Evolutionary conservation across 2,888 invertebrate species (phyloP), one percentile per base, ranked within the genome.

Genomic region (Chesias legatella): DNA sequence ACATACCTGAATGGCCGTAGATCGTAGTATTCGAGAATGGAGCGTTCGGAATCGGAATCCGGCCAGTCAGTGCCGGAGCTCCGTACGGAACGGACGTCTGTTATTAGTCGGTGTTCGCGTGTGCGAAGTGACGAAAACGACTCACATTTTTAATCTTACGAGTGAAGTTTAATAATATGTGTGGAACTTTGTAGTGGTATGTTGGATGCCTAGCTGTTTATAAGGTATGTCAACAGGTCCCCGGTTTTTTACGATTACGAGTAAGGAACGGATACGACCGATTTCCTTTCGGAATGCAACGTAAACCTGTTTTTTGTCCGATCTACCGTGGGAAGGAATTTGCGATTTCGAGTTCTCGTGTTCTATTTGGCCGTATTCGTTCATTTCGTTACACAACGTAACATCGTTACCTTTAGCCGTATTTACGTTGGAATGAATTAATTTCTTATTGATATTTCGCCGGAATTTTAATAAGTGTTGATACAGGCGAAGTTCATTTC

Each of bases 1-100:
- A 73, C 77, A 76, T 84, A 85, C 77, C 81, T 85, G 86, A 86
- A 86, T 86, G 86, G 73, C 71, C 79, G 81, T 81, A 78, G 69
- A 63, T 68, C 69, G 84, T 85, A 83, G 79, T 80, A 82, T 78
- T 75, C 73, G 73, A 80, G 77, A 82, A 77, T 82, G 76, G 71
- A 67, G 55, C 78, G 75, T 75, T 76, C 74, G 72, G 67, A 63
- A 34, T 26, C 21, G 31, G 23, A 25, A 31, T 3, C 13, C 13
- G 42, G 50, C 43, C 55, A 67, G 64, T 64, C 75, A 80, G 84
- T 81, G 53, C 69, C 56, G 44, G 56, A 60, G 58, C 57, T 53
- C 48, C 39, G 49, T 35, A 0, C 35, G 5, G 56, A 30, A 43
- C 24, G 58, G 59, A 51, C 40, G 69, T 63, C 39, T 43, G 33